Base-by-base conservation (phyloP, 2,888 invertebrate species). In the Hemistola chrysoprasaria region DNA sequence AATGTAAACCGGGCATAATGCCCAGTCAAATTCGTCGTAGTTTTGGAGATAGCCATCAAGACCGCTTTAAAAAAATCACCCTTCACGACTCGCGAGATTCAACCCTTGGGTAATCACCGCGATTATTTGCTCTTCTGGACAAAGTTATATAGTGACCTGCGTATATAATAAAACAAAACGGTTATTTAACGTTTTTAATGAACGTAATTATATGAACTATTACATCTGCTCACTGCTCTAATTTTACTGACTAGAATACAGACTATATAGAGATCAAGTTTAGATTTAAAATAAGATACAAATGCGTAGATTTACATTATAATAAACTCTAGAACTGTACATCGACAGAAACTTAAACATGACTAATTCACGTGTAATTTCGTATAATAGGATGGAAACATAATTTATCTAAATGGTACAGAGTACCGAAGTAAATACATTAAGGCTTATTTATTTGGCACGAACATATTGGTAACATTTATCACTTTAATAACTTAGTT, bases 141-240 rank as follows among this genome's bases (percentile, higher is more conserved):
- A n/a, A n/a, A n/a, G n/a, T n/a, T n/a, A n/a, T n/a, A n/a, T 9
- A 30, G 8, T 20, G 25, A 22, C 63, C 64, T 48, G 23, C 16
- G 75, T 72, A 77, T 55, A 45, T 53, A 46, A 53, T 46, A 48
- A 47, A 69, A 50, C 59, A 46, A 53, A 45, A 47, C 45, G 68
- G 74, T 78, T 75, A 75, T 65, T 39, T 84, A 87, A 83, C 83
- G 71, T 78, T 87, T 83, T 87, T 85, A 87, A 82, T 87, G 78
- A 85, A 84, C 84, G 80, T 73, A 83, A 84, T 84, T 71, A 78
- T 81, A 75, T 72, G 37, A 30, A 43, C 78, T 77, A 80, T 77
- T 82, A 85, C 79, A 83, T 71, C 72, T 71, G 52, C 65, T 61
- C 78, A 83, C 72, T 71, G 52, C 65, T 61, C 78, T 83, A 84